These are phyloP conservation scores for Dufourea novaeangliae DNA, from an alignment of 1,140 invertebrate species.

Conservation along the genomic window DNA sequence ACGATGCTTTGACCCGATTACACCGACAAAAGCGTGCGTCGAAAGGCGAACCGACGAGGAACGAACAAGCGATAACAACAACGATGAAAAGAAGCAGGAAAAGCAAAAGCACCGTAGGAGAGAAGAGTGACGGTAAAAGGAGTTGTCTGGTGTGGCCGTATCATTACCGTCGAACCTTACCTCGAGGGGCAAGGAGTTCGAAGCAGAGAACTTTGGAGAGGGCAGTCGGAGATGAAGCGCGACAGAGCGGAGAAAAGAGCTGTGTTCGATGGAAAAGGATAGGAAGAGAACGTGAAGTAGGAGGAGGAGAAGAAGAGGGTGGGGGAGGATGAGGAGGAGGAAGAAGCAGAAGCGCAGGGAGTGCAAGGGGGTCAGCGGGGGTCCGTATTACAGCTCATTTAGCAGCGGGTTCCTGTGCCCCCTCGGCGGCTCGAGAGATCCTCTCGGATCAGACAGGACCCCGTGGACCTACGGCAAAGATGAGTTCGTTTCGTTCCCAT, in stretches of 20 bases:
- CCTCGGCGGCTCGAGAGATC: constrained; percentile 71
- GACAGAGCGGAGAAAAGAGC: not conserved
- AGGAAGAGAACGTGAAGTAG: not conserved
- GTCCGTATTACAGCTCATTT: constrained; percentile 82
- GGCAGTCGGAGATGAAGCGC: not conserved
- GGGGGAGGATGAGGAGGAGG: constrained; percentile 19
- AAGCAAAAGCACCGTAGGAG: constrained; percentile 43
- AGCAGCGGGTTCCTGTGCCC: constrained; percentile 80
- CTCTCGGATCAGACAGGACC: constrained; percentile 71
- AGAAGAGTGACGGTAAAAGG: constrained; percentile 51
- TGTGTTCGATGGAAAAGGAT: constrained; percentile 14
- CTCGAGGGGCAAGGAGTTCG: constrained; percentile 45
- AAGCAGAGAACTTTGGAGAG: constrained; percentile 15
- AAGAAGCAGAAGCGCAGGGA: constrained; percentile 17
- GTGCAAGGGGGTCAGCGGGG: constrained; percentile 75
- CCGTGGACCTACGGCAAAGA: constrained; percentile 74
- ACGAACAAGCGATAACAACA: constrained; percentile 29
- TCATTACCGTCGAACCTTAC: constrained; percentile 55
- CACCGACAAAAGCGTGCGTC: not conserved
- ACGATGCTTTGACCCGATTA: not conserved
- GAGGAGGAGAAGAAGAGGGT: constrained; percentile 30
- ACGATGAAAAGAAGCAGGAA: constrained; percentile 37
- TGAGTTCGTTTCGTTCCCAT: constrained; percentile 68
- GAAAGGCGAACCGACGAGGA: constrained; percentile 20
- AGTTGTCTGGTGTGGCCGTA: constrained; percentile 60